Evolutionary conservation across 2,797 vertebrate genomes (phyloP).

Genomic region (Hydrocynus forskahlii): DNA sequence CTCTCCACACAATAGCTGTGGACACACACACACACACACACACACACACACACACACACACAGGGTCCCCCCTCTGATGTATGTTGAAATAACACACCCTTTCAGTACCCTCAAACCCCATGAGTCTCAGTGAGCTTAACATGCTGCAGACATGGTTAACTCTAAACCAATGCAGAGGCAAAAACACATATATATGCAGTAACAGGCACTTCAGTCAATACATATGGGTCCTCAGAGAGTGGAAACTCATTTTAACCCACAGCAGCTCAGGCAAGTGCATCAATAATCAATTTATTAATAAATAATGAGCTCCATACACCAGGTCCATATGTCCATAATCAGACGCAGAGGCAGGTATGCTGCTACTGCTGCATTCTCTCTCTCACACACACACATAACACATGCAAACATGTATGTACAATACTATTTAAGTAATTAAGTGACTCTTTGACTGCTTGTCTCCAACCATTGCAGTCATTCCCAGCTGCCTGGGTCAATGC

Average conservation of each 20-base stretch:
- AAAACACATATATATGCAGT: conserved; percentile 64
- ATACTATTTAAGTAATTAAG: background rate
- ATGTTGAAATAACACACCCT: conserved; percentile 65
- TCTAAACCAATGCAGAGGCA: conserved; percentile 57
- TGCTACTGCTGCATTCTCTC: background rate
- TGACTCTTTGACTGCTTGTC: background rate
- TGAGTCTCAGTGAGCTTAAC: conserved; percentile 59
- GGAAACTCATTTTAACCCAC: conserved; percentile 50
- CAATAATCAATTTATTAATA: conserved; percentile 67
- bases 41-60: background rate
- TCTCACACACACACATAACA: background rate
- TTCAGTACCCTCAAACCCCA: conserved; percentile 64
- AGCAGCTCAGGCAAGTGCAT: conserved; percentile 51
- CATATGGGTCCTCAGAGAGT: conserved; percentile 55
- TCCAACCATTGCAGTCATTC: too few relatives aligned
- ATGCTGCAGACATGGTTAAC: conserved; percentile 67
- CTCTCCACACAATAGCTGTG: too few relatives aligned
- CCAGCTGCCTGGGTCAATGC: too few relatives aligned
- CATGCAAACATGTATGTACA: too few relatives aligned
- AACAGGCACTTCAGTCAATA: conserved; percentile 66
- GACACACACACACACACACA: background rate
- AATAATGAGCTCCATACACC: conserved; percentile 58
- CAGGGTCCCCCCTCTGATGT: conserved; percentile 46
- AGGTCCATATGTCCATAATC: conserved; percentile 40
- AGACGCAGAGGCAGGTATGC: conserved; percentile 31